These are phyloP conservation scores for Oscheius sp. DNA, from an alignment of 2,888 invertebrate species.

Conservation along the genomic window DNA sequence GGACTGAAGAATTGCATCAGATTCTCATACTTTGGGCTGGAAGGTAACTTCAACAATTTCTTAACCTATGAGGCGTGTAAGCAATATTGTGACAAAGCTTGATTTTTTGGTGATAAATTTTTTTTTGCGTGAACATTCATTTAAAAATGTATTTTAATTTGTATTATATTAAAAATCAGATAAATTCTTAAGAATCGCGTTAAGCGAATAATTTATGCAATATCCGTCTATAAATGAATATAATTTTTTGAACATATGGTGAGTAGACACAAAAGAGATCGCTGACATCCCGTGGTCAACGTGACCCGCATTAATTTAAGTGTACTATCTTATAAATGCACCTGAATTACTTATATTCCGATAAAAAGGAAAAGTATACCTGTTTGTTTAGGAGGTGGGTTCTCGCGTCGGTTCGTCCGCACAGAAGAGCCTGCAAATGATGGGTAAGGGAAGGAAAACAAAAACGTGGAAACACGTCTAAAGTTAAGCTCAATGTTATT, in stretches of 20 bases:
- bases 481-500: not conserved
- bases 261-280: conserved; percentile 24
- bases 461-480: not conserved
- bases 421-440: conserved; percentile 22
- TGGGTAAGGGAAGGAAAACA: not conserved
- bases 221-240: conserved; percentile 14
- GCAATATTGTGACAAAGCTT: conserved; percentile 44
- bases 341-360: not conserved
- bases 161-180: not conserved
- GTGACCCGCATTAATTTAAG: conserved; percentile 20
- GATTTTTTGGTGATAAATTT: not conserved
- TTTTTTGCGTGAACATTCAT: too few relatives aligned
- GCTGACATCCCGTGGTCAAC: conserved; percentile 14
- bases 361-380: conserved; percentile 15
- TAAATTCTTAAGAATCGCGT: not conserved
- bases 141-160: too few relatives aligned
- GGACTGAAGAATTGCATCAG: conserved; percentile 59
- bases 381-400: conserved; percentile 42
- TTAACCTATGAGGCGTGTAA: conserved; percentile 55
- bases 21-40: conserved; percentile 64
- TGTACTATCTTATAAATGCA: conserved; percentile 17
- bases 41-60: conserved; percentile 66
- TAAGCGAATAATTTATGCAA: conserved; percentile 18
- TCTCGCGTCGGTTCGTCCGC: conserved; percentile 34
- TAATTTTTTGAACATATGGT: conserved; percentile 14